These are phyloP conservation scores for Catocala nupta DNA, from an alignment of 2,888 invertebrate genomes.

Conservation along the genomic window DNA sequence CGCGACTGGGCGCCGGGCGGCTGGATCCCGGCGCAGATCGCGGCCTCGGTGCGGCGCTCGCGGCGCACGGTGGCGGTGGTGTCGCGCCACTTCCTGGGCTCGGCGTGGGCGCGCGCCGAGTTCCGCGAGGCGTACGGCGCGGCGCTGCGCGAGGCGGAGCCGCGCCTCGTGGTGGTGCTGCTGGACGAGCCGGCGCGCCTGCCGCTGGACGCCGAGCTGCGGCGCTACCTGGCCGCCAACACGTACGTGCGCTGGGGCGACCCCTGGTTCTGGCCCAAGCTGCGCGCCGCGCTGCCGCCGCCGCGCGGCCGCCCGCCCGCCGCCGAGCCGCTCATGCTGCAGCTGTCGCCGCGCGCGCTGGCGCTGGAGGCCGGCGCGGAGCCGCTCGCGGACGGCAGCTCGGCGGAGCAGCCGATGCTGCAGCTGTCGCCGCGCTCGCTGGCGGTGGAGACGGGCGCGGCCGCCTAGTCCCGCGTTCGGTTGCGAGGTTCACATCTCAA, in stretches of 20 bases:
- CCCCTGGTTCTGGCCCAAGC: slow-evolving; percentile 93
- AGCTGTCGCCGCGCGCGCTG: background rate
- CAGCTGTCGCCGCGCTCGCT: background rate
- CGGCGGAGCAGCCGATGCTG: slow-evolving; percentile 1
- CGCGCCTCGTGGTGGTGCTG: slow-evolving; percentile 91
- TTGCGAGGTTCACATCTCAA: too few species aligned
- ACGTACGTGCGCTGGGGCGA: slow-evolving; percentile 95
- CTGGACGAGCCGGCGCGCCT: slow-evolving; percentile 83
- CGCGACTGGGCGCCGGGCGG: slow-evolving; percentile 52
- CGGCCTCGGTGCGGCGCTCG: slow-evolving; percentile 40
- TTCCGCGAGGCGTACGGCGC: slow-evolving; percentile 86
- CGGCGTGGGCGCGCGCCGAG: slow-evolving; percentile 91
- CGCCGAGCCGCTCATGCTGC: background rate
- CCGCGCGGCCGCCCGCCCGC: slow-evolving; percentile 22
- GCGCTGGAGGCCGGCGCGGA: background rate
- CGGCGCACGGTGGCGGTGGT: slow-evolving; percentile 46
- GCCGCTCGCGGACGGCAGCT: background rate
- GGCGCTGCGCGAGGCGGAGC: slow-evolving; percentile 80
- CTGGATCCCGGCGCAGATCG: slow-evolving; percentile 51
- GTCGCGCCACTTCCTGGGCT: slow-evolving; percentile 54
- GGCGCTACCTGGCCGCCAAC: slow-evolving; percentile 90
- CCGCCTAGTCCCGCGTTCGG: too few species aligned
- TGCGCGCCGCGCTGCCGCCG: slow-evolving; percentile 90
- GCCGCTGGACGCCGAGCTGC: slow-evolving; percentile 88
- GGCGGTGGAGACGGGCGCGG: background rate